phyloP scores from a whole-genome alignment of 2,113 vertebrate species.

The Psephotus haematonotus region DNA sequence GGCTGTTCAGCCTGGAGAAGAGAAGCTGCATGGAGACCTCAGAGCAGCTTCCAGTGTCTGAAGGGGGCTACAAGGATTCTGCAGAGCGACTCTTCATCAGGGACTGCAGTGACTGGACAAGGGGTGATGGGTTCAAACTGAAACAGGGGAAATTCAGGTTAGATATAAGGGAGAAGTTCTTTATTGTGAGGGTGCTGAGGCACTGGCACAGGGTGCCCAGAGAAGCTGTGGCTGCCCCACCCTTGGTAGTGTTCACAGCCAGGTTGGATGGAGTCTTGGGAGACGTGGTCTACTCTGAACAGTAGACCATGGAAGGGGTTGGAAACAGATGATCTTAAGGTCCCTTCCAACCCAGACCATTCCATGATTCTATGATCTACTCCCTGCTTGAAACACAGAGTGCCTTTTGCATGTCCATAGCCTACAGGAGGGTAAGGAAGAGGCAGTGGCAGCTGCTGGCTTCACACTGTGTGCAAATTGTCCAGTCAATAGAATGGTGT shows the following conservation, averaged over 20 bases:
- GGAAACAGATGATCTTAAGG: neutral
- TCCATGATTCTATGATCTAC: neutral
- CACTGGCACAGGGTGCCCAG: neutral
- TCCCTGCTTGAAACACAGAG: neutral
- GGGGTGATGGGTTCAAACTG: neutral
- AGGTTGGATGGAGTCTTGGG: neutral
- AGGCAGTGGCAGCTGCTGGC: neutral
- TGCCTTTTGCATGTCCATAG: neutral
- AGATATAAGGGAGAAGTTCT: neutral
- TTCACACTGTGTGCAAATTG: neutral
- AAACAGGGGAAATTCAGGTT: neutral
- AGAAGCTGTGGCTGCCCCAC: neutral
- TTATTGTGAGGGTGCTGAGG: neutral
- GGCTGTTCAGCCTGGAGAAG: neutral
- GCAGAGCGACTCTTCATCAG: neutral
- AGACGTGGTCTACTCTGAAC: neutral
- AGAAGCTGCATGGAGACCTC: neutral
- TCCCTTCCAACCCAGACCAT: neutral
- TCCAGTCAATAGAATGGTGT: neutral
- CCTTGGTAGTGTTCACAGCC: neutral
- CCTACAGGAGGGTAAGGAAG: neutral
- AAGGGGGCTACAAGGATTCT: neutral
- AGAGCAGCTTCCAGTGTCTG: neutral
- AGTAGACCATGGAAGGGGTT: neutral
- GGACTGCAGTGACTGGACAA: neutral